Base-by-base conservation (phyloP, 2,888 invertebrate species). In the Argyresthia goedartella region DNA sequence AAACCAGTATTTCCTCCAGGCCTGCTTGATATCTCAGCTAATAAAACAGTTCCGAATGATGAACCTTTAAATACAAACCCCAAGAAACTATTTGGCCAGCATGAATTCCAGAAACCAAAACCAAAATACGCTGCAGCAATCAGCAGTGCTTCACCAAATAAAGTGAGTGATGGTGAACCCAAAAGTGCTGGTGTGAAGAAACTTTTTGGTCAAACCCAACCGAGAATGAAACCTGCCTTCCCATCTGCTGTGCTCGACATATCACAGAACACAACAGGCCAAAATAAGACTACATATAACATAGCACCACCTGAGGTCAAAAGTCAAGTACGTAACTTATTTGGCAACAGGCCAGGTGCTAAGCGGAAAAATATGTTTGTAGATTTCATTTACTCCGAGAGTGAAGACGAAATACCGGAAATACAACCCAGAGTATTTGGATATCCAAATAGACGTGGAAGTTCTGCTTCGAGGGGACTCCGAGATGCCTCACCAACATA, bases 351-450 rank as follows among this genome's bases (percentile, higher is more conserved):
- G 46, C 62, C 62, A 9, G 65, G 60, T 8, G 62, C 59, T 8
- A 82, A 80, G 66, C 62, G 76, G 16, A 82, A 79, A 55, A 81
- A 81, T 54, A 77, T 76, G 59, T 81, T 79, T 61, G 68, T 73
- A 1, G 71, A 81, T 55, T 81, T 81, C 46, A 63, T 84, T 59
- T 64, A 66, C 10, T 74, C 81, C 7, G 85, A 84, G 39, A 81
- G 76, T 67, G 84, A 84, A 53, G 77, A 79, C 55, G 85, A 82
- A 57, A 68, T 76, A 16, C 64, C 76, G 0, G 78, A 82, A 13
- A 71, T 81, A 49, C 36, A 48, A 15, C 15, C 48, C n/a, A 35
- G 36, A 35, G 71, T 49, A 8, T 42, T 50, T 11, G 42, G 41
- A 4, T 42, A 42, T 9, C 14, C 48, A 8, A 10, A 7, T 58